These are phyloP conservation scores for Polypterus senegalus DNA, from an alignment of 2,113 vertebrate species.

Conservation along the genomic window DNA sequence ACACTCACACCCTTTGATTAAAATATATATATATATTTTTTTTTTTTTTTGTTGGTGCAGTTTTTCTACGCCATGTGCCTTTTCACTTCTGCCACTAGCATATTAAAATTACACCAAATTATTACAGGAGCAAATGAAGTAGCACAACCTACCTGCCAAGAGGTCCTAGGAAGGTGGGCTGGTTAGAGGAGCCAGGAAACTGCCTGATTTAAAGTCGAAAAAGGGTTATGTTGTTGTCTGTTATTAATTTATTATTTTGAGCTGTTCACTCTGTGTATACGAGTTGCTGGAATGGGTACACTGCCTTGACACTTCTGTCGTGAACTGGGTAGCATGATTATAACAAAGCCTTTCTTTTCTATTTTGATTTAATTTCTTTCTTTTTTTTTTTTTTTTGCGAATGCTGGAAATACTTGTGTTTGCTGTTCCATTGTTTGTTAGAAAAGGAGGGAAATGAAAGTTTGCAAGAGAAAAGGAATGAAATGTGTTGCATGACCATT, in stretches of 20 bases:
- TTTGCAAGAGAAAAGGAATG: slow-evolving; percentile 47
- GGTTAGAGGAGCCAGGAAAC: slow-evolving; percentile 32
- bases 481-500: slow-evolving; percentile 61
- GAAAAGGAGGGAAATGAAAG: slow-evolving; percentile 35
- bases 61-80: slow-evolving; percentile 34
- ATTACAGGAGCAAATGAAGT: slow-evolving; percentile 18
- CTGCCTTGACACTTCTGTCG: slow-evolving; percentile 56
- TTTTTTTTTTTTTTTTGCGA: slow-evolving; percentile 48
- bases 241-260: slow-evolving; percentile 40
- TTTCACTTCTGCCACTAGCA: slow-evolving; percentile 22
- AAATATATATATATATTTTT: slow-evolving; percentile 26
- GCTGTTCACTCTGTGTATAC: slow-evolving; percentile 51
- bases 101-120: too few relatives aligned
- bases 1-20: slow-evolving; percentile 12
- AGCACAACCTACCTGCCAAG: slow-evolving; percentile 40
- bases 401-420: slow-evolving; percentile 40
- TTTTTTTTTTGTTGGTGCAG: background rate
- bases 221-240: slow-evolving; percentile 25
- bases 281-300: slow-evolving; percentile 57
- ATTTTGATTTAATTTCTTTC: slow-evolving; percentile 39
- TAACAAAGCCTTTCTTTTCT: slow-evolving; percentile 55
- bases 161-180: slow-evolving; percentile 40
- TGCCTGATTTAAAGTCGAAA: slow-evolving; percentile 34
- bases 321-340: slow-evolving; percentile 38
- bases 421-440: slow-evolving; percentile 19